Conservation (phyloP, 2,797 vertebrate genomes). For the Acrocephalus scirpaceus region DNA sequence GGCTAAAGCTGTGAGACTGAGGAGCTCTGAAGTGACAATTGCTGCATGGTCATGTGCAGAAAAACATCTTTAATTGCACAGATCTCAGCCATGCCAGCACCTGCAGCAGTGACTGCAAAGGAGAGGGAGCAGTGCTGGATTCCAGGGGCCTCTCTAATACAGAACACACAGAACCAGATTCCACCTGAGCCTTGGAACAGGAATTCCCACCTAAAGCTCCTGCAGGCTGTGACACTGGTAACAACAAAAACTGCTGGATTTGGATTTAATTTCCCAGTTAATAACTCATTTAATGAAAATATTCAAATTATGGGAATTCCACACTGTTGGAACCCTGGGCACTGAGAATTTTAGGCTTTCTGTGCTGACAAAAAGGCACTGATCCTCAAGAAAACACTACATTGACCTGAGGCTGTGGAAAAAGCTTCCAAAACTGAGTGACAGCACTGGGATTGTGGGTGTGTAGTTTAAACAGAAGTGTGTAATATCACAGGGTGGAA, state of each 20-base stretch:
- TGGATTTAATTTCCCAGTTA: not conserved
- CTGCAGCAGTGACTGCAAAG: too few species aligned
- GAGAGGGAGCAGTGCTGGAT: not conserved
- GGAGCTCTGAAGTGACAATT: not conserved
- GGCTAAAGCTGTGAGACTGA: not conserved
- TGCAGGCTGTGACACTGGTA: not conserved
- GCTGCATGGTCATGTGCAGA: fast-evolving
- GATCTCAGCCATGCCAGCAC: too few species aligned
- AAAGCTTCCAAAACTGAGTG: too few species aligned
- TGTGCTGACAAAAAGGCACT: too few species aligned
- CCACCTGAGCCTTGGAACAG: not conserved
- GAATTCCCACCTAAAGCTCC: not conserved
- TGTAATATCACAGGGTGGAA: too few species aligned
- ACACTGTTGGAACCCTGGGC: too few species aligned
- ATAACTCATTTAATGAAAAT: not conserved
- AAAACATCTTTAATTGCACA: too few species aligned
- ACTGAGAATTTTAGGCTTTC: too few species aligned
- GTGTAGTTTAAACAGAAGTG: too few species aligned
- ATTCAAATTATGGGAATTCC: not conserved
- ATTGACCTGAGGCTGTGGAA: too few species aligned
- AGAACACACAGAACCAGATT: not conserved
- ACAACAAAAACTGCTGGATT: not conserved
- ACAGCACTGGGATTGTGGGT: too few species aligned
- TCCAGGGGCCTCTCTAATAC: not conserved
- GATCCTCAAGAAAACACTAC: too few species aligned